Evolutionary conservation across 64 coral and sea anemone species (phyloP), one percentile per base, ranked within the genome.

Genomic region (Astreopora myriophthalma): DNA sequence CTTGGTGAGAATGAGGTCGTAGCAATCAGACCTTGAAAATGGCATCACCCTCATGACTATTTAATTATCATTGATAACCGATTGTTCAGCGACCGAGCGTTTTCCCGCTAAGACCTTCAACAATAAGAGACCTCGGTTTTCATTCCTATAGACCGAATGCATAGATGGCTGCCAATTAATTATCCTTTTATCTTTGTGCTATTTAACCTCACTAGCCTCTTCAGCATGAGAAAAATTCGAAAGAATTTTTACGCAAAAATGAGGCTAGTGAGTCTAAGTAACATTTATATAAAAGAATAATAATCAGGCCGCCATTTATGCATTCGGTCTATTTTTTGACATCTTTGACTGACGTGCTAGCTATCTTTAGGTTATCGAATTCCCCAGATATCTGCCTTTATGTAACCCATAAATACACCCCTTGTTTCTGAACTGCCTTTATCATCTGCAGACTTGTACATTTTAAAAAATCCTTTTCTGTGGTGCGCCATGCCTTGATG

Each of bases 1-100:
- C 12, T 3, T 76, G 61, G 30, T 58, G 27, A 28, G 51, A 89
- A 76, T 33, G 17, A 3, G 5, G 25, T 89, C 32, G 20, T 89
- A 89, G 68, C 86, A 89, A 61, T 75, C 48, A 36, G 48, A 40
- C 10, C 27, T 76, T 61, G 86, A 64, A 25, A 64, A 64, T 5
- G 60, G 23, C 20, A 26, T 64, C 60, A 25, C n/a, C 8, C 23
- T 64, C 60, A 64, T 64, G 1, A 8, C 5, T 20, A 64, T 19
- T 64, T n/a, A 23, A 20, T 64, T 64, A 24, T 25, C 60, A 64
- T 1, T 64, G 60, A 64, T 24, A 64, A 25, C 60, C 3, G 2
- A n/a, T 64, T 64, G 0, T 25, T 24, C 8, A 25, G 60, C 13
- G 51, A 57, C 51, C 13, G 9, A 57, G 14, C 20, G 23, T 64